Evolutionary conservation across 2,113 vertebrate species (phyloP).

Genomic region (Psettodes erumei): DNA sequence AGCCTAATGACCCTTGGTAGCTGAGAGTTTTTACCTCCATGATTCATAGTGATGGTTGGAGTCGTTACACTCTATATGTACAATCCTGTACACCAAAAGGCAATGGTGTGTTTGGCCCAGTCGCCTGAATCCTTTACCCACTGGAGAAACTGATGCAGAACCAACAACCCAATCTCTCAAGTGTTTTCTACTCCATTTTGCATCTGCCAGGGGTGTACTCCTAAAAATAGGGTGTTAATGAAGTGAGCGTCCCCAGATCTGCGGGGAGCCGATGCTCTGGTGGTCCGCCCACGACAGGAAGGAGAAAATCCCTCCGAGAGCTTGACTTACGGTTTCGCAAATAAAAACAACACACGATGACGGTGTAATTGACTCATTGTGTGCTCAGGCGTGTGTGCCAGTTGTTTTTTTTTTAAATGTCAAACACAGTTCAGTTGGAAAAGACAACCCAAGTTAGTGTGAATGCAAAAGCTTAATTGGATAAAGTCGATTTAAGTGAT

Average conservation of each 20-base stretch:
- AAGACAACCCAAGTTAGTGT: background rate
- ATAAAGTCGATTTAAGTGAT: background rate
- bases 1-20: slow-evolving; percentile 42
- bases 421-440: background rate
- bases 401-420: slow-evolving; percentile 7
- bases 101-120: background rate
- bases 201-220: background rate
- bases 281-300: slow-evolving; percentile 48
- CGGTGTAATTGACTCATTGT: slow-evolving; percentile 58
- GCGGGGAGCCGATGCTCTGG: slow-evolving; percentile 29
- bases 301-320: slow-evolving; percentile 40
- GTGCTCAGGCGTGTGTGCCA: slow-evolving; percentile 19
- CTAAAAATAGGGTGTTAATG: slow-evolving; percentile 24
- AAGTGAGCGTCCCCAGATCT: slow-evolving; percentile 8
- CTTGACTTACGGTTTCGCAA: slow-evolving; percentile 27
- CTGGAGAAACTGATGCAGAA: background rate
- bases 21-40: slow-evolving; percentile 30
- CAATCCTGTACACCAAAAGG: background rate
- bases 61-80: background rate
- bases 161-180: background rate
- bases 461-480: background rate
- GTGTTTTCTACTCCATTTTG: background rate
- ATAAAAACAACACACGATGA: slow-evolving; percentile 69
- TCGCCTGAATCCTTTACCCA: background rate
- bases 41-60: slow-evolving; percentile 2